Conservation (phyloP, 2,888 invertebrate genomes). For the Molanna angustata region DNA sequence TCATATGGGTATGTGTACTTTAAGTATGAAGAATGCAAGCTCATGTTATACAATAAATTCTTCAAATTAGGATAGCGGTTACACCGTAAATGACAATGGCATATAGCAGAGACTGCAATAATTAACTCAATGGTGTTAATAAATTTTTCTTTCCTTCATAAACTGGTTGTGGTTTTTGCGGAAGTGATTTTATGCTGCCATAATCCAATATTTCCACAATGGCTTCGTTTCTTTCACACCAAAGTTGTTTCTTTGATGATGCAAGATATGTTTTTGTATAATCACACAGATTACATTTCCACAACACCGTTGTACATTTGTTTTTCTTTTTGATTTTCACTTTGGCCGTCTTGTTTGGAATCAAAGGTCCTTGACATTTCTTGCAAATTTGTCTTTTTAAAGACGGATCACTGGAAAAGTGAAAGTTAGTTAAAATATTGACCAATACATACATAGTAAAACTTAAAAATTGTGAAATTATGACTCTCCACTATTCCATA, state of each 20-base stretch:
- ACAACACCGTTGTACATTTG: constrained; percentile 44
- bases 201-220: constrained; percentile 43
- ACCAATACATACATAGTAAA: no score
- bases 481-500: no score
- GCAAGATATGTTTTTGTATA: constrained; percentile 39
- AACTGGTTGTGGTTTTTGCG: no score
- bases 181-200: background rate
- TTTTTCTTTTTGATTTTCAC: constrained; percentile 50
- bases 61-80: no score
- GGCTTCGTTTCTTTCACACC: constrained; percentile 54
- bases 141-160: no score
- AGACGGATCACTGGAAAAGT: constrained; percentile 53
- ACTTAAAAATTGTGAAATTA: no score
- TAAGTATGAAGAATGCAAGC: no score
- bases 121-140: no score
- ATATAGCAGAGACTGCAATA: background rate
- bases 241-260: constrained; percentile 45
- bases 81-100: no score
- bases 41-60: no score
- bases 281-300: constrained; percentile 47
- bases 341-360: constrained; percentile 52
- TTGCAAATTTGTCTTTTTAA: constrained; percentile 60
- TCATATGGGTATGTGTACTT: no score
- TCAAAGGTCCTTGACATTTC: constrained; percentile 53
- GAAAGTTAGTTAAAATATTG: constrained; percentile 8